These are phyloP conservation scores for Drosophila setifemur DNA, from an alignment of 1,140 invertebrate species.

Conservation along the genomic window DNA sequence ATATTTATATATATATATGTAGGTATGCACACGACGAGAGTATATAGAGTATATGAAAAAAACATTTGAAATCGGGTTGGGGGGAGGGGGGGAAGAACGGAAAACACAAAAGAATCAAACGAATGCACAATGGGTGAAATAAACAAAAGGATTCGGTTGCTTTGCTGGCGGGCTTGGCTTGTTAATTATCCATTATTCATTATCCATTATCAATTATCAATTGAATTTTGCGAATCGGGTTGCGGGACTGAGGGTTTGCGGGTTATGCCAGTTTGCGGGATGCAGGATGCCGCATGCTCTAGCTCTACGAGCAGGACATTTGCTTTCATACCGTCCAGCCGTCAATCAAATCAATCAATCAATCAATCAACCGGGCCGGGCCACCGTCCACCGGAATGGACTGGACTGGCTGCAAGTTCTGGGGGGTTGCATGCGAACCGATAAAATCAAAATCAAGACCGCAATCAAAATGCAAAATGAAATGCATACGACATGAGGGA, in stretches of 20 bases:
- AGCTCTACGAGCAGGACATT: not conserved
- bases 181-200: not conserved
- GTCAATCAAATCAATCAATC: constrained; percentile 43
- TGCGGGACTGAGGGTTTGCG: too few species aligned
- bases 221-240: too few species aligned
- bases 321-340: not conserved
- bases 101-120: constrained; percentile 16
- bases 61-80: too few species aligned
- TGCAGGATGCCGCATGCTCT: not conserved
- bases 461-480: constrained; percentile 44
- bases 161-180: not conserved
- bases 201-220: constrained; percentile 6
- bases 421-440: constrained; percentile 28
- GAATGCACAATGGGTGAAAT: constrained; percentile 42
- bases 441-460: constrained; percentile 41
- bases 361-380: constrained; percentile 14
- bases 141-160: not conserved
- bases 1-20: constrained; percentile 54
- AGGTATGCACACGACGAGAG: constrained; percentile 14
- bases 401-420: too few species aligned
- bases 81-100: too few species aligned
- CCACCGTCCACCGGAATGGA: too few species aligned
- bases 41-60: constrained; percentile 5
- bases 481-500: constrained; percentile 19
- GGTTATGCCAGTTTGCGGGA: too few species aligned